These are phyloP conservation scores for Anguilla japonica DNA, from an alignment of 2,113 vertebrate species.

Conservation along the genomic window DNA sequence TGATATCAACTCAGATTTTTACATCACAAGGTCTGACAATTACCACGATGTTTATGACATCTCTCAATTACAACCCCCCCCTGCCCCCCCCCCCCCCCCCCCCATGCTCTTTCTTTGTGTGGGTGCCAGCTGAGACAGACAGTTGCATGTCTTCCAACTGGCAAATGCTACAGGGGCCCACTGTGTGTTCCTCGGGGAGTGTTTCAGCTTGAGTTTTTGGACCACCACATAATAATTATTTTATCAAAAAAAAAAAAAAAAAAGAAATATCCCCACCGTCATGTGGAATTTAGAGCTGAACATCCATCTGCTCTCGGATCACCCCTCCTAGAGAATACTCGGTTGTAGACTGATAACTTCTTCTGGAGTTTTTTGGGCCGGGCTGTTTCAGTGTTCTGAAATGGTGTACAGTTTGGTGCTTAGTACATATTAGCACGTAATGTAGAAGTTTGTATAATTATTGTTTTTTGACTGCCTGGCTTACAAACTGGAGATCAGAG, in stretches of 20 bases:
- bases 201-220: neutral
- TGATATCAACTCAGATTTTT: neutral
- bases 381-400: neutral
- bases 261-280: neutral
- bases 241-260: neutral
- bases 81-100: neutral
- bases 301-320: neutral
- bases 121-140: neutral
- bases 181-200: neutral
- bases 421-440: too few relatives aligned
- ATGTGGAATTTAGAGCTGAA: neutral
- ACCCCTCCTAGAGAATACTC: neutral
- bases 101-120: neutral
- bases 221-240: neutral
- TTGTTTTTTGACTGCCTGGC: too few relatives aligned
- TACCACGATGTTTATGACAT: neutral
- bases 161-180: neutral
- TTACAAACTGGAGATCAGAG: too few relatives aligned
- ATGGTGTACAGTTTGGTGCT: neutral
- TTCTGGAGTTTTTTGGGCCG: neutral
- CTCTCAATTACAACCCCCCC: neutral
- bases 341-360: neutral
- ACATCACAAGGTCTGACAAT: constrained; percentile 6
- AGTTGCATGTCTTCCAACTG: neutral
- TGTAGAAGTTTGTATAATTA: too few relatives aligned